A percentile compares a stretch with the other conserved stretches of the same genome.
phyloP scores from a whole-genome alignment of 2,797 vertebrate genomes.

The Leptodactylus fallax region DNA sequence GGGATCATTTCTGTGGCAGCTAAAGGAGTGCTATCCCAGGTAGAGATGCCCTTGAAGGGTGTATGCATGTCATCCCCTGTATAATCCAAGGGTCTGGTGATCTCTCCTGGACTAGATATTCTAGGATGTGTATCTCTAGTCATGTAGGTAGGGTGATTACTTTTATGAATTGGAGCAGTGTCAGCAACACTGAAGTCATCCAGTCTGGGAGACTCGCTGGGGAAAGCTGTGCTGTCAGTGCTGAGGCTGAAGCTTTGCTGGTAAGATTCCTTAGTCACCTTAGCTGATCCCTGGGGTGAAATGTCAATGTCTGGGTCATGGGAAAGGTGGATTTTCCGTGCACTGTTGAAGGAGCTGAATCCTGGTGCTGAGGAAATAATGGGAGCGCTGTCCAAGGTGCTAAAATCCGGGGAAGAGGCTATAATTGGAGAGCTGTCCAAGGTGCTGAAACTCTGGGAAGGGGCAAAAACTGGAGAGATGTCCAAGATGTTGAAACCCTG shows the following conservation, averaged over 20 bases:
- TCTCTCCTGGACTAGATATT: background rate
- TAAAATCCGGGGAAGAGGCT: background rate
- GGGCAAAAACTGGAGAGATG: background rate
- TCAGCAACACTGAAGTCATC: constrained; percentile 7
- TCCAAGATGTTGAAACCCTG: background rate
- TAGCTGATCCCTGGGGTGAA: background rate
- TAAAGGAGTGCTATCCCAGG: constrained; percentile 79
- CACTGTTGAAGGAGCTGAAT: background rate
- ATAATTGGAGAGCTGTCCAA: background rate
- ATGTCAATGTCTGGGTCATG: background rate
- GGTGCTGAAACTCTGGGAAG: background rate
- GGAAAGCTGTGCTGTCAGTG: constrained; percentile 14
- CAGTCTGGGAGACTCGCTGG: background rate
- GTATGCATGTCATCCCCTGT: constrained; percentile 25
- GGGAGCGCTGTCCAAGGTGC: constrained; percentile 1
- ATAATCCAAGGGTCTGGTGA: background rate
- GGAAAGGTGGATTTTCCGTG: background rate
- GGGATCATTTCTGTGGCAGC: constrained; percentile 78
- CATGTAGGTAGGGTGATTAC: background rate
- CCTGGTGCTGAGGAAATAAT: background rate
- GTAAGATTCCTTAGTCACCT: background rate
- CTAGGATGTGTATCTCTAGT: background rate
- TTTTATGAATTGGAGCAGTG: background rate
- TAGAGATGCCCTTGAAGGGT: constrained; percentile 40
- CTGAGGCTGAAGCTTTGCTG: background rate